Evolutionary conservation across 37 sponge, comb jelly and placozoan genomes (phyloP).

Genomic region (Mnemiopsis leidyi): DNA sequence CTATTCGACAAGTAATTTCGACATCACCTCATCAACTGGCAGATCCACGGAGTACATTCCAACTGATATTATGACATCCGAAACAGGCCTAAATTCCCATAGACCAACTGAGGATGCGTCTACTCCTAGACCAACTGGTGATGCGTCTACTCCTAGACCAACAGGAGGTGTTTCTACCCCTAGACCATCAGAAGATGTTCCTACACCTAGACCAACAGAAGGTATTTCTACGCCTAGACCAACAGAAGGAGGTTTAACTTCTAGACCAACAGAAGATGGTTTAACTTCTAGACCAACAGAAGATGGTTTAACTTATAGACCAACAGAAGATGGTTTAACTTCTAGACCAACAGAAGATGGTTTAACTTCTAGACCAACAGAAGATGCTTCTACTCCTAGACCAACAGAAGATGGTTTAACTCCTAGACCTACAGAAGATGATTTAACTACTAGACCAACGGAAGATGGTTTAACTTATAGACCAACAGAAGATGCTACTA

Average conservation of each 20-base stretch:
- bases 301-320: background rate
- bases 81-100: background rate
- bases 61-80: background rate
- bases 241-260: background rate
- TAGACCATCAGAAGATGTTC: background rate
- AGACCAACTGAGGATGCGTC: background rate
- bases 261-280: background rate
- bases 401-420: background rate
- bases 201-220: background rate
- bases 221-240: no score
- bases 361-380: no score
- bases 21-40: no score
- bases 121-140: background rate
- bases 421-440: background rate
- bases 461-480: no score
- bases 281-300: background rate
- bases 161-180: background rate
- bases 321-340: background rate
- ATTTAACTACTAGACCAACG: background rate
- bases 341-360: background rate
- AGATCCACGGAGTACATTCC: no score
- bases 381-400: background rate
- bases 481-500: background rate
- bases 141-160: background rate
- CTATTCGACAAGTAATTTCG: no score